Base-by-base conservation (phyloP, 2,113 vertebrate genomes). In the Indicator indicator region DNA sequence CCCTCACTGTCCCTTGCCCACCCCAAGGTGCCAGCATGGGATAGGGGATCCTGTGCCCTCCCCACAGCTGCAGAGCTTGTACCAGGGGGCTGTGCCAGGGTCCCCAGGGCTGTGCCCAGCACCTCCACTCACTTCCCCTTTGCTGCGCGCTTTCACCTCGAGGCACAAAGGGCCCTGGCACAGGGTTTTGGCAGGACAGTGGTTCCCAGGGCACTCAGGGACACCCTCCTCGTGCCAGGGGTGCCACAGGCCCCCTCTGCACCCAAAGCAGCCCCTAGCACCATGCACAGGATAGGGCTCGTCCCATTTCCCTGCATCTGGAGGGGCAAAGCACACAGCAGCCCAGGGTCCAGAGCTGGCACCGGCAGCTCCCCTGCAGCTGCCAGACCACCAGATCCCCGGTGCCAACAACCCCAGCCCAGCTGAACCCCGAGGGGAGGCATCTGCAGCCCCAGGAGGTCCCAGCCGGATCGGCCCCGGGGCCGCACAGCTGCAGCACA, bases 401-500 rank as follows among this genome's bases (percentile, higher is more conserved):
- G 55, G 28, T 32, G 27, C 55, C 55, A 56, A 30, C 55, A 32
- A 16, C 21, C 16, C 26, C 4, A 1, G 64, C 33, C 56, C 27
- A 3, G 44, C 9, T 3, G 3, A 56, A 33, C 12, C 58, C 48
- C 1, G 0, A 4, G 9, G 10, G 67, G 38, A 48, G 20, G 12
- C 28, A 62, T 50, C 55, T 42, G 55, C 50, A n/a, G 20, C 16
- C 44, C 20, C 21, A 17, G 77, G 2, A 72, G 36, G 30, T 54
- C 68, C 30, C 68, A 56, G 65, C 32, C 11, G 0, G 32, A 62
- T 63, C 10, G 1, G 86, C 50, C 70, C 36, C 2, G 3, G 18
- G 76, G 80, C 77, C 1, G 10, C 0, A 0, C 93, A 94, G 89
- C 93, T 95, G 93, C 89, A 72, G 50, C 91, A 95, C 95, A 95